Conservation (phyloP, 2,113 vertebrate genomes). For the Crotalus tigris region DNA sequence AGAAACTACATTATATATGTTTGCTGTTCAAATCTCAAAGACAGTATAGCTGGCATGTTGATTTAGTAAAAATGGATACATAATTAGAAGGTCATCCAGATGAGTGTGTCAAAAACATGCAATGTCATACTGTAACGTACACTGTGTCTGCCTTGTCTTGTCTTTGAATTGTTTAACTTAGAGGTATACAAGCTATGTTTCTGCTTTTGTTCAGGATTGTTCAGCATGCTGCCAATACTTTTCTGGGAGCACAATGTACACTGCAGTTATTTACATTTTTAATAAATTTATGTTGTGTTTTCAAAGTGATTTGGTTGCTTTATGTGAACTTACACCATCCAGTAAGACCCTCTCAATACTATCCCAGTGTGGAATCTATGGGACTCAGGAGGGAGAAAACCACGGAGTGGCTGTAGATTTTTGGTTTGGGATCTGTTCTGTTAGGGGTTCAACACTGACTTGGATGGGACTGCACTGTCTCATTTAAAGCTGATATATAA, state of each 20-base stretch:
- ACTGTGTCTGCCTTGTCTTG: background rate
- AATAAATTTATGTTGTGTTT: too few relatives aligned
- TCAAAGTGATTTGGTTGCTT: too few relatives aligned
- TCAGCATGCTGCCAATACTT: background rate
- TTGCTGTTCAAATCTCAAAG: too few relatives aligned
- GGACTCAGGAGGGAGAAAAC: background rate
- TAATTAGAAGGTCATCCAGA: too few relatives aligned
- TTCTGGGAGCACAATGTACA: background rate
- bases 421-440: background rate
- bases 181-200: background rate
- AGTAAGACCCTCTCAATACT: background rate
- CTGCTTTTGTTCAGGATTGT: background rate
- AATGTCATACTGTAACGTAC: background rate
- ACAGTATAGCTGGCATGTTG: too few relatives aligned
- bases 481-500: background rate
- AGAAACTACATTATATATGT: background rate
- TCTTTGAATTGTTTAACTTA: background rate
- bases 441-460: background rate
- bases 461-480: background rate
- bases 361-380: background rate
- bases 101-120: too few relatives aligned
- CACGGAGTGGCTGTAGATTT: background rate
- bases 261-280: background rate
- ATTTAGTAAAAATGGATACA: too few relatives aligned
- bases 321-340: too few relatives aligned